Evolutionary conservation across 2,888 invertebrate species (phyloP).

Genomic region (Atrina japonica): DNA sequence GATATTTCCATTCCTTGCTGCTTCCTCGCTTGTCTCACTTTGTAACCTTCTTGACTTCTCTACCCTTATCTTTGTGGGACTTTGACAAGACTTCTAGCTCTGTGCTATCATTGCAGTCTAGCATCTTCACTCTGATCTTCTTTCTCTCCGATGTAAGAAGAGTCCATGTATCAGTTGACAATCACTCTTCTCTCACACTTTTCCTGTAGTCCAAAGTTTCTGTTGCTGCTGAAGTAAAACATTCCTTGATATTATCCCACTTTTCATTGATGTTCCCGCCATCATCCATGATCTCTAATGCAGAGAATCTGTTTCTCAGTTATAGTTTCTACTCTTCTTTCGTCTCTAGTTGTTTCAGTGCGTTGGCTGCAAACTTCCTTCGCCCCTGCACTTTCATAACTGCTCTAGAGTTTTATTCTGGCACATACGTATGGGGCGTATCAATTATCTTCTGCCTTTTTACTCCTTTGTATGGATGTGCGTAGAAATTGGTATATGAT

Average conservation of each 20-base stretch:
- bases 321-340: neutral
- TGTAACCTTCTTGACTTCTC: slow-evolving; percentile 12
- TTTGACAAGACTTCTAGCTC: slow-evolving; percentile 10
- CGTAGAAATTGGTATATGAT: too few relatives aligned
- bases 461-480: too few relatives aligned
- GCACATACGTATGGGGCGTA: too few relatives aligned
- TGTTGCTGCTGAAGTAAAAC: slow-evolving; percentile 18
- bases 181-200: slow-evolving; percentile 19
- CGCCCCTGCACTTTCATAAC: slow-evolving; percentile 7
- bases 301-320: slow-evolving; percentile 15
- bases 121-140: slow-evolving; percentile 9
- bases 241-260: slow-evolving; percentile 18
- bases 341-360: neutral
- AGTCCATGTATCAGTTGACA: slow-evolving; percentile 17
- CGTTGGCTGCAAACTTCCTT: slow-evolving; percentile 3
- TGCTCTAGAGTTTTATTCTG: too few relatives aligned
- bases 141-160: slow-evolving; percentile 22
- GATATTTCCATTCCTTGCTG: neutral
- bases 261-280: slow-evolving; percentile 8
- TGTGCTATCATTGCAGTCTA: slow-evolving; percentile 16
- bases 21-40: slow-evolving; percentile 9
- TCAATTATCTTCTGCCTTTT: too few relatives aligned
- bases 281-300: slow-evolving; percentile 6
- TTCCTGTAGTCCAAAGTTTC: slow-evolving; percentile 19
- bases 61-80: slow-evolving; percentile 18